Percentiles rank a stretch among this genome's conserved stretches.
These are phyloP conservation scores for Hypselothyrea guttata DNA, from an alignment of 2,888 invertebrate genomes.

Conservation along the genomic window DNA sequence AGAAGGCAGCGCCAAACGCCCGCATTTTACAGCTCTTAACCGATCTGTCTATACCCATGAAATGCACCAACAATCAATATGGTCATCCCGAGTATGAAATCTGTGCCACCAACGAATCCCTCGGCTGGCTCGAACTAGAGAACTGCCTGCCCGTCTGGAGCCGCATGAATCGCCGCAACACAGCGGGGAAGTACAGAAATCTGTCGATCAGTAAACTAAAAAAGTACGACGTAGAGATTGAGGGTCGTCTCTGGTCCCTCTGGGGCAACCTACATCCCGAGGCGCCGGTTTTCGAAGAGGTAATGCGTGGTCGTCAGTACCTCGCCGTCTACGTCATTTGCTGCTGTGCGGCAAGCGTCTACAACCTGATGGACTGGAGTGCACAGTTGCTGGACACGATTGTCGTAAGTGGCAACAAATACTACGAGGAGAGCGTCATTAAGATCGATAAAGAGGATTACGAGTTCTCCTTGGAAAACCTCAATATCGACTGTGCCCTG, in stretches of 20 bases:
- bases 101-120: constrained; percentile 78
- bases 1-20: constrained; percentile 73
- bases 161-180: constrained; percentile 76
- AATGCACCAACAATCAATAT: constrained; percentile 54
- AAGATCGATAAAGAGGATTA: constrained; percentile 84
- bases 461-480: constrained; percentile 84
- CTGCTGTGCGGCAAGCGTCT: constrained; percentile 85
- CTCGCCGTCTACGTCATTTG: constrained; percentile 85
- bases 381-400: constrained; percentile 85
- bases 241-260: constrained; percentile 86
- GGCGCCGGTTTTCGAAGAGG: constrained; percentile 84
- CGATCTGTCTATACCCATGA: constrained; percentile 67
- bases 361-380: constrained; percentile 86
- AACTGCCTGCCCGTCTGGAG: constrained; percentile 80
- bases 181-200: constrained; percentile 73
- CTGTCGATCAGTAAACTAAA: constrained; percentile 82
- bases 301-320: constrained; percentile 86
- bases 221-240: constrained; percentile 87
- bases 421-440: constrained; percentile 83
- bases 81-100: constrained; percentile 65
- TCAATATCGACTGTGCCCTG: constrained; percentile 84
- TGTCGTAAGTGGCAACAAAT: constrained; percentile 84
- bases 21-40: constrained; percentile 75
- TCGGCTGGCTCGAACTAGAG: constrained; percentile 79
- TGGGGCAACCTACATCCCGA: constrained; percentile 87